Percentiles rank a stretch among this genome's conserved stretches.
Conservation (phyloP, 23 tunicate species). For the Ascidia mentula region DNA sequence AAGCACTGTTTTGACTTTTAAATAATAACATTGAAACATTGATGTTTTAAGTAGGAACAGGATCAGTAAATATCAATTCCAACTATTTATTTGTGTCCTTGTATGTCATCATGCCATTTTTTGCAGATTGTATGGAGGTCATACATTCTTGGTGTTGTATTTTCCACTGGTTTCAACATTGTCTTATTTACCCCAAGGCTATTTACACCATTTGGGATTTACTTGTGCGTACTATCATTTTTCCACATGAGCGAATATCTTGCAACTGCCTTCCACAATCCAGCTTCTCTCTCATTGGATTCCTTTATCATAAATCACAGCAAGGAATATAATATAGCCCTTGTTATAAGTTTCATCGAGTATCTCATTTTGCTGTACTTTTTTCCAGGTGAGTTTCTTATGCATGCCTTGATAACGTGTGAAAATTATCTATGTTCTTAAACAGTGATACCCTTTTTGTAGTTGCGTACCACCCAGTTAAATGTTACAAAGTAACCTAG, state of each 20-base stretch:
- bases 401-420: not conserved
- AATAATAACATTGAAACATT: too few relatives aligned
- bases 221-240: constrained; percentile 50
- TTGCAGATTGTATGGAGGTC: constrained; percentile 74
- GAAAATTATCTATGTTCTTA: not conserved
- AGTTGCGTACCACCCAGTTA: not conserved
- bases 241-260: constrained; percentile 95
- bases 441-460: not conserved
- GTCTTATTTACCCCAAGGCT: not conserved
- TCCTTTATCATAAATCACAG: constrained; percentile 92
- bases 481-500: too few relatives aligned
- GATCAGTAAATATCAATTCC: not conserved
- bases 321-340: constrained; percentile 71
- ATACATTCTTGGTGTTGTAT: constrained; percentile 40
- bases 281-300: constrained; percentile 50
- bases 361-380: constrained; percentile 36
- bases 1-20: too few relatives aligned
- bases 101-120: too few relatives aligned
- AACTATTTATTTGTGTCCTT: not conserved
- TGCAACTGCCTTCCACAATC: constrained; percentile 81
- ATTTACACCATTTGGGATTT: constrained; percentile 48
- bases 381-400: constrained; percentile 43
- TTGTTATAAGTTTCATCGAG: constrained; percentile 55
- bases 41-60: too few relatives aligned
- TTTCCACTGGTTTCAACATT: constrained; percentile 29